A percentile compares a stretch with the other conserved stretches of the same genome.
phyloP scores from a whole-genome alignment of 1,140 invertebrate genomes.

The Bombus ignitus region DNA sequence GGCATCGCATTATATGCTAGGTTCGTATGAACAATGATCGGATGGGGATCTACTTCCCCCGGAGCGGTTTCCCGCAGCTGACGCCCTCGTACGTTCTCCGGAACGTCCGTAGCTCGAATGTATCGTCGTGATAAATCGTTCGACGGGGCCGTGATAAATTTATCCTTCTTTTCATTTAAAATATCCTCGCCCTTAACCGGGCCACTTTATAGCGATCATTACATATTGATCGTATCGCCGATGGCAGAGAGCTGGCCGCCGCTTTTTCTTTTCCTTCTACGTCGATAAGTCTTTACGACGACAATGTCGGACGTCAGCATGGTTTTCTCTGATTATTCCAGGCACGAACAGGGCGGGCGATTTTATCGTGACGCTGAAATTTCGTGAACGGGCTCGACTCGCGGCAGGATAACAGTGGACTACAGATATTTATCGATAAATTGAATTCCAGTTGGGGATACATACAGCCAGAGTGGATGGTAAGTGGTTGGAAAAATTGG shows the following conservation, averaged over 20 bases:
- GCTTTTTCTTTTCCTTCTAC: not conserved
- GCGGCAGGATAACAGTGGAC: not conserved
- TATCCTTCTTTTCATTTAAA: conserved; percentile 57
- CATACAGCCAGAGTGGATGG: not conserved
- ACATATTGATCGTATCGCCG: conserved; percentile 33
- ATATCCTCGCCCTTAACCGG: conserved; percentile 22
- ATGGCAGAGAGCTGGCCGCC: not conserved
- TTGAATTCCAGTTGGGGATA: not conserved
- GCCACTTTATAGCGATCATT: conserved; percentile 50
- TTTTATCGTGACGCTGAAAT: not conserved
- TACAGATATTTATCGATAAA: conserved; percentile 15
- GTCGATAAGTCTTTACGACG: not conserved
- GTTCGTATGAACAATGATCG: conserved; percentile 63
- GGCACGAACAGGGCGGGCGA: not conserved
- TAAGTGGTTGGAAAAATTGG: not conserved
- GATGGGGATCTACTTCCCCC: conserved; percentile 58
- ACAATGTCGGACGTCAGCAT: not conserved
- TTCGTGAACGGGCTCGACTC: not conserved
- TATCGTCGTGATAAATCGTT: conserved; percentile 66
- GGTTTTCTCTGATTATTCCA: not conserved
- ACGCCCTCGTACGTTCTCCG: conserved; percentile 59
- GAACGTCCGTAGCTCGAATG: conserved; percentile 56
- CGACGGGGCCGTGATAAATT: conserved; percentile 61
- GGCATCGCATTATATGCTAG: conserved; percentile 32
- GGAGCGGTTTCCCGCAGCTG: conserved; percentile 64